These are phyloP conservation scores for Rhopalosiphum padi DNA, from an alignment of 1,140 invertebrate genomes.

Conservation along the genomic window DNA sequence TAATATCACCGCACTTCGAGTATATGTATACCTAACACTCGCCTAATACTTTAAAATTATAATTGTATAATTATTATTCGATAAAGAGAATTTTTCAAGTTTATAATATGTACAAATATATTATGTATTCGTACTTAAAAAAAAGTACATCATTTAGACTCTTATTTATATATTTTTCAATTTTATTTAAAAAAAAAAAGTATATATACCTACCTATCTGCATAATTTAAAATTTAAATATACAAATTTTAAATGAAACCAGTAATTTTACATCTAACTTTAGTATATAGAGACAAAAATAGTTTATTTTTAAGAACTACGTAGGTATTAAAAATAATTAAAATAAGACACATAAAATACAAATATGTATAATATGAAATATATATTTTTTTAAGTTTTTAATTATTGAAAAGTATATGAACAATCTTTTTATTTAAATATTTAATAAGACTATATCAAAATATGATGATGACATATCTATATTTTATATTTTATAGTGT, in stretches of 20 bases:
- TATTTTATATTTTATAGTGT: too few species aligned
- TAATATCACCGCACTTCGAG: not conserved
- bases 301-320: not conserved
- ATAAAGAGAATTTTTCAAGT: too few species aligned
- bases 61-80: too few species aligned
- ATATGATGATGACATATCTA: not conserved
- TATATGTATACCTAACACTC: too few species aligned
- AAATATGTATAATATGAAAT: not conserved
- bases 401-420: not conserved
- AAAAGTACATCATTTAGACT: not conserved
- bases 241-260: not conserved
- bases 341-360: not conserved
- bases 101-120: too few species aligned
- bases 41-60: not conserved
- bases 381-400: not conserved
- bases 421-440: not conserved
- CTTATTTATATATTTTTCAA: not conserved
- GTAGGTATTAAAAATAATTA: not conserved
- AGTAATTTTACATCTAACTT: not conserved
- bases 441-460: not conserved
- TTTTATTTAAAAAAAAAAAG: not conserved
- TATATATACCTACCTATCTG: not conserved
- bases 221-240: too few species aligned
- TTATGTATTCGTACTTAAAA: not conserved
- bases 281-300: not conserved